Evolutionary conservation across 1,140 invertebrate species (phyloP).

Genomic region (Octopus bimaculoides): DNA sequence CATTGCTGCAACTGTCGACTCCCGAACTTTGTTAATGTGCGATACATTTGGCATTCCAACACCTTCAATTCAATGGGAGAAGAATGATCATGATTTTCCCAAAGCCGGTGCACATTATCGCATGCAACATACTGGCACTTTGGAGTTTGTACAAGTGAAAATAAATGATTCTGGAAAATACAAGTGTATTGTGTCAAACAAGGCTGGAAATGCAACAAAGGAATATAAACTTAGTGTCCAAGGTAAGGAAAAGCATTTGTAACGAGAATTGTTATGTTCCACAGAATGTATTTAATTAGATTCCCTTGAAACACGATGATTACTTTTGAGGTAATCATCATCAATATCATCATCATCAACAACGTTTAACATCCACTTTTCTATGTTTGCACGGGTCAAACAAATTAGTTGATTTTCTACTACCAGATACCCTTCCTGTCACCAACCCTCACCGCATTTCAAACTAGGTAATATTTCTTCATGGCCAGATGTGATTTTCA

Average conservation of each 20-base stretch:
- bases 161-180: constrained; percentile 57
- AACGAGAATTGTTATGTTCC: not conserved
- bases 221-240: constrained; percentile 45
- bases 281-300: too few species aligned
- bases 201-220: constrained; percentile 41
- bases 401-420: too few species aligned
- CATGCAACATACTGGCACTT: constrained; percentile 50
- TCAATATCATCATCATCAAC: too few species aligned
- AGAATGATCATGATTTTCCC: constrained; percentile 50
- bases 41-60: constrained; percentile 47
- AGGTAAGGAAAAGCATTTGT: constrained; percentile 32
- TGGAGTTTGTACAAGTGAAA: constrained; percentile 56
- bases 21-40: constrained; percentile 36
- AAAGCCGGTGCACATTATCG: constrained; percentile 35
- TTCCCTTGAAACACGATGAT: too few species aligned
- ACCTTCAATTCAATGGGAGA: constrained; percentile 54
- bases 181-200: constrained; percentile 66
- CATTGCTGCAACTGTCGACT: constrained; percentile 43
- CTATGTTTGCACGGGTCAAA: too few species aligned
- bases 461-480: too few species aligned
- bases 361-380: too few species aligned
- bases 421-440: too few species aligned
- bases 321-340: too few species aligned
- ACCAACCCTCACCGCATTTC: too few species aligned
- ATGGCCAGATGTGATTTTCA: too few species aligned